Evolutionary conservation across 2,888 invertebrate species (phyloP), one percentile per base, ranked within the genome.

Genomic region (Isoperla grammatica): DNA sequence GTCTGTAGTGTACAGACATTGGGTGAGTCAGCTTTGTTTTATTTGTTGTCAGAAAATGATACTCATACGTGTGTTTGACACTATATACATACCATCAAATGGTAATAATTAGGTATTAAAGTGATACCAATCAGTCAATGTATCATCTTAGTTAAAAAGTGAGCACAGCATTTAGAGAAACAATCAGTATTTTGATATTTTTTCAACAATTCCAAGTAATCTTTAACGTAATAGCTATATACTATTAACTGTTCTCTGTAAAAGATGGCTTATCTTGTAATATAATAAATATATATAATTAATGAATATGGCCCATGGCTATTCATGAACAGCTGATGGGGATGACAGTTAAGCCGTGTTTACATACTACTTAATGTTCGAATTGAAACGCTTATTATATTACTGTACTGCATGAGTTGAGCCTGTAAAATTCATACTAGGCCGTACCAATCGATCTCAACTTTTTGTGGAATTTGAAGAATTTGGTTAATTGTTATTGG

Each of bases 121-220:
- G n/a, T 53, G 39, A 53, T 39, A 53, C 37, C 37, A 15, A 53
- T 17, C 13, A 53, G 53, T 53, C 53, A 53, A 37, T 53, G 53
- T 37, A 39, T 39, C 39, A 20, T 53, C 19, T 53, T 53, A 15
- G 17, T 53, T 53, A 53, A 29, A 50, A 50, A 9, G 17, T 37
- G 15, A 37, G 53, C 53, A 53, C 53, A 39, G 53, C 53, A 53
- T 53, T 53, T 53, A 53, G 37, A 53, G 53, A 39, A 49, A 53
- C 53, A 53, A 53, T 53, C 53, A 53, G 53, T 53, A 53, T 53
- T 53, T 53, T 53, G 53, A 53, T 53, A 53, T 53, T 53, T 37
- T 53, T 29, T 29, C 29, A 29, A 29, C 39, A 53, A 53, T 15
- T 39, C 19, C 23, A 50, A 23, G 20, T 15, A 50, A 29, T 6